phyloP scores from a whole-genome alignment of 2,113 vertebrate genomes.

The Furnarius figulus region DNA sequence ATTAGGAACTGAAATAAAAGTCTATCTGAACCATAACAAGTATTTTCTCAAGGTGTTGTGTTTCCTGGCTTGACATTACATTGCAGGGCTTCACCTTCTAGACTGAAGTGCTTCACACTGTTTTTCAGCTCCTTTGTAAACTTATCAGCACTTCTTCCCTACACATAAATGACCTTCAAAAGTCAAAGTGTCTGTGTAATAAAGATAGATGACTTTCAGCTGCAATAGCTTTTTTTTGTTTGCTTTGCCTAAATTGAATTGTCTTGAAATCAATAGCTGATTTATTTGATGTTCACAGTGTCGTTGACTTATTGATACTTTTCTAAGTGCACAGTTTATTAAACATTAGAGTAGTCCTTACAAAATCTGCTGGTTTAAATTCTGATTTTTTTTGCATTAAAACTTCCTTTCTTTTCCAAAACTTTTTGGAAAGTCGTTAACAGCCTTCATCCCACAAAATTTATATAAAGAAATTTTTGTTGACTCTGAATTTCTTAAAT shows the following conservation, averaged over 20 bases:
- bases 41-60: neutral
- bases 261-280: constrained; percentile 14
- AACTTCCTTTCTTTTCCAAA: neutral
- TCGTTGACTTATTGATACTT: neutral
- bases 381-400: constrained; percentile 14
- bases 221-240: neutral
- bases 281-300: constrained; percentile 9
- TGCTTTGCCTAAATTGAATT: neutral
- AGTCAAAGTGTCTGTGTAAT: neutral
- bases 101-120: neutral
- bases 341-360: neutral
- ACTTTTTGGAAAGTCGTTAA: neutral
- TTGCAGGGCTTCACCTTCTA: neutral
- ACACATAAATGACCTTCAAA: neutral
- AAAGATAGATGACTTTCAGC: neutral
- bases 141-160: neutral
- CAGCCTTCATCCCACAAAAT: constrained; percentile 34
- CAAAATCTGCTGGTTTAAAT: neutral
- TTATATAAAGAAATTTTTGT: constrained; percentile 34
- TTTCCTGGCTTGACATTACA: neutral
- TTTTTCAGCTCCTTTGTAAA: constrained; percentile 30
- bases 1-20: neutral
- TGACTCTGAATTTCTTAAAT: constrained; percentile 42
- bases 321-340: neutral
- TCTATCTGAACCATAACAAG: neutral